Evolutionary conservation across 2,888 invertebrate genomes (phyloP).

Genomic region (Steinernema carpocapsae): DNA sequence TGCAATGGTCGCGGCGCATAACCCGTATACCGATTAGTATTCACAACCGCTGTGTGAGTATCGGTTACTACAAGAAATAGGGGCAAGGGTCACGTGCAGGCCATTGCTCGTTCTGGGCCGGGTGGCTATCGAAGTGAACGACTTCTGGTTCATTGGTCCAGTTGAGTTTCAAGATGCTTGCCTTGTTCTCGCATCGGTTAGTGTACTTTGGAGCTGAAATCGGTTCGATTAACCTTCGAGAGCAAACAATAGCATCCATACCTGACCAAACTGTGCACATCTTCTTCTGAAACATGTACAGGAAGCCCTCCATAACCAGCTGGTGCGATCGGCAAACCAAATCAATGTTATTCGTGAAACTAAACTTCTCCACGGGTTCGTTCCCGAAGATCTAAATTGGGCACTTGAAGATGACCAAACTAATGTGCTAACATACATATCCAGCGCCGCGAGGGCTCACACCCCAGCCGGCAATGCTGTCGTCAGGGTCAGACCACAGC

Average conservation of each 20-base stretch:
- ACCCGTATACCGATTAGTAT: too few relatives aligned
- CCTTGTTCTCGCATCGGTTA: constrained; percentile 97
- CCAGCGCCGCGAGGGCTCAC: constrained; percentile 68
- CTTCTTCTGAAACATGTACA: constrained; percentile 93
- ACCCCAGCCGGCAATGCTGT: constrained; percentile 81
- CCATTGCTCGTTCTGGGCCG: constrained; percentile 1
- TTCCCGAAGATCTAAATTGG: constrained; percentile 86
- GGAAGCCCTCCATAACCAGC: constrained; percentile 95
- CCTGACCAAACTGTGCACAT: constrained; percentile 99
- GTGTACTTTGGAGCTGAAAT: constrained; percentile 98
- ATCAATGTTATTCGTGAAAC: constrained; percentile 87
- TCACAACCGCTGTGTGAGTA: not conserved
- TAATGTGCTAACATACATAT: constrained; percentile 52
- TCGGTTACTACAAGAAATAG: not conserved
- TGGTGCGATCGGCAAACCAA: constrained; percentile 98
- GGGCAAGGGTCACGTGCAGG: constrained; percentile 1
- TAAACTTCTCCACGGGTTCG: constrained; percentile 85
- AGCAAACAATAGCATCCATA: constrained; percentile 68
- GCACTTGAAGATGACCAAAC: not conserved
- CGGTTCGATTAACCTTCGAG: constrained; percentile 7
- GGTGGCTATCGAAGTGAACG: constrained; percentile 79
- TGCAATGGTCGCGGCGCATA: too few relatives aligned
- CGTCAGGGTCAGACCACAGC: constrained; percentile 99
- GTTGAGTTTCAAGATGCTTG: constrained; percentile 87
- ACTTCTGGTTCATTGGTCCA: constrained; percentile 63